A percentile compares a stretch with the other conserved stretches of the same genome.
These are phyloP conservation scores for Perodicticus potto DNA, from an alignment of 2,797 vertebrate genomes.

Conservation along the genomic window DNA sequence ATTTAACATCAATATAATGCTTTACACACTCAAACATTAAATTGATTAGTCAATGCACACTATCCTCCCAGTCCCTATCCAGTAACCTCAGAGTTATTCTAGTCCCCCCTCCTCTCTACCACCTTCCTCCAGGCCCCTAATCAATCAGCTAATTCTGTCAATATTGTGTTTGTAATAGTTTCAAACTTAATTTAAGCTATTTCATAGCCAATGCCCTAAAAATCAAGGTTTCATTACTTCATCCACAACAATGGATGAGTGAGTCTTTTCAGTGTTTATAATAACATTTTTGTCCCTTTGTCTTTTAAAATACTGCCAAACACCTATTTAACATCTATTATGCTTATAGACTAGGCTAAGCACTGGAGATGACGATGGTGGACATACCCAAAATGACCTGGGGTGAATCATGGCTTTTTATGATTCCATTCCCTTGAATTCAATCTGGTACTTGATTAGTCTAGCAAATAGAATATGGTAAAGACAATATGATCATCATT, in stretches of 20 bases:
- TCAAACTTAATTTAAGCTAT: not conserved
- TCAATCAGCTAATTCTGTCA: slow-evolving; percentile 29
- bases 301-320: slow-evolving; percentile 24
- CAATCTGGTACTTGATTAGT: not conserved
- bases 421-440: not conserved
- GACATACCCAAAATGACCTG: not conserved
- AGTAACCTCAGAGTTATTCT: slow-evolving; percentile 59
- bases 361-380: not conserved
- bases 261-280: not conserved
- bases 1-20: slow-evolving; percentile 67
- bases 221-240: not conserved
- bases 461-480: not conserved
- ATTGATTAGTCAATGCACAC: slow-evolving; percentile 68
- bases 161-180: slow-evolving; percentile 19
- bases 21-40: slow-evolving; percentile 66
- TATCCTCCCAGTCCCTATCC: slow-evolving; percentile 28
- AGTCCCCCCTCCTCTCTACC: slow-evolving; percentile 25
- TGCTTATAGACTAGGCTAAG: not conserved
- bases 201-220: slow-evolving; percentile 31
- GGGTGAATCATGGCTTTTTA: not conserved
- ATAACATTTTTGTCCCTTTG: slow-evolving; percentile 12
- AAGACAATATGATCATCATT: not conserved
- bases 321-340: not conserved
- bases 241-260: not conserved
- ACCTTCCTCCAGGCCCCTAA: slow-evolving; percentile 42